Percentiles rank a stretch among this genome's conserved stretches.
Evolutionary conservation across 2,888 invertebrate genomes (phyloP).

Genomic region (Leptinotarsa haldemani): DNA sequence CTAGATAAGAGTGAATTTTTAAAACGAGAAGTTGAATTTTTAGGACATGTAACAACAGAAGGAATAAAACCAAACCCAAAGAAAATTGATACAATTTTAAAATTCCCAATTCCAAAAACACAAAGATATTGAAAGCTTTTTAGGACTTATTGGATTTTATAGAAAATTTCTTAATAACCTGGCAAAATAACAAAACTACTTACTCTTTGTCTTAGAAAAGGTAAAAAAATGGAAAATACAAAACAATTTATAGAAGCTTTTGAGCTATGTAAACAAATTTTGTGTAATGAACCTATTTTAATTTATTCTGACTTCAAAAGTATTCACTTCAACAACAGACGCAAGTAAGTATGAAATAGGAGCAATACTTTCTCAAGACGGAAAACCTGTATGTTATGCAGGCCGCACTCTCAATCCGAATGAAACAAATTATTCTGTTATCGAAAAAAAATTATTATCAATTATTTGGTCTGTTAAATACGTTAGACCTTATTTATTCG

Average conservation of each 20-base stretch:
- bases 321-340: not conserved
- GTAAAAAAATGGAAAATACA: slow-evolving; percentile 15
- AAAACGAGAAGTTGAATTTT: slow-evolving; percentile 14
- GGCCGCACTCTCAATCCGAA: slow-evolving; percentile 14
- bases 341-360: not conserved
- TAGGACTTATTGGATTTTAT: slow-evolving; percentile 6
- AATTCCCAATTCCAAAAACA: not conserved
- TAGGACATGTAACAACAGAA: not conserved
- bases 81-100: not conserved
- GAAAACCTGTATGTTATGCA: slow-evolving; percentile 15
- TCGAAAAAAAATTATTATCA: slow-evolving; percentile 10
- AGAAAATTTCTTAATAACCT: not conserved
- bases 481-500: not conserved
- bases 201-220: slow-evolving; percentile 15
- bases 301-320: slow-evolving; percentile 17
- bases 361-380: not conserved
- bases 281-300: not conserved
- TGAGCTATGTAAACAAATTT: too few species aligned
- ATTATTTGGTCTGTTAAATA: slow-evolving; percentile 14
- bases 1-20: slow-evolving; percentile 6
- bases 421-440: slow-evolving; percentile 18
- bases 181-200: too few species aligned
- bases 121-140: not conserved
- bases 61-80: not conserved
- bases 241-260: too few species aligned